Base-by-base conservation (phyloP, 2,797 vertebrate genomes). In the Tiaroga cobitis region DNA sequence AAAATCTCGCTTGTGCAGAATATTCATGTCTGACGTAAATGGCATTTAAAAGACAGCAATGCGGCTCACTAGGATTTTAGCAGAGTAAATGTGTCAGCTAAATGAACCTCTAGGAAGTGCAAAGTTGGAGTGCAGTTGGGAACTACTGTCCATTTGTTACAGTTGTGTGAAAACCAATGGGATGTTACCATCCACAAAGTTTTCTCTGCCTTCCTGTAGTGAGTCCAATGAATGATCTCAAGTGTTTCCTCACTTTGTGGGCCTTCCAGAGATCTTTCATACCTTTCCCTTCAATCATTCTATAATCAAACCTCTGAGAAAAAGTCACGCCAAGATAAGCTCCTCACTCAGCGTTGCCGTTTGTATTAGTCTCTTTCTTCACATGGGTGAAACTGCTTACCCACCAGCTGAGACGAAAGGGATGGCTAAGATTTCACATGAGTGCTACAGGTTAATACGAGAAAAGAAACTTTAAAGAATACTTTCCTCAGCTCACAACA, bases 251-350 rank as follows among this genome's bases (percentile, higher is more conserved):
- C 68, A n/a, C 72, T 69, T 80, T 63, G 67, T 84, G 85, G 39
- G 29, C 80, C 76, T 67, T 82, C 87, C 78, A 85, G 69, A 77
- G 41, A 88, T 75, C 72, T 37, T 82, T 89, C 84, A 86, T 80
- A 81, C 80, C 78, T 76, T 84, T 76, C 43, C 56, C 54, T 69
- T 84, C 69, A 82, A 32, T 85, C 82, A 89, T 85, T 65, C 78
- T 81, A 80, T 75, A 83, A 87, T 85, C 84, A 83, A 89, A 86
- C 68, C 84, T 84, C 67, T n/a, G 75, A 87, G 87, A 80, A 73
- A 86, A 89, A 46, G 19, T 34, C 11, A 56, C 18, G 88, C 83
- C 86, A 88, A 89, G 78, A 89, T 83, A 78, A 87, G 83, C 87
- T 76, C 19, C 69, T 85, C 63, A 67, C 86, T 89, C 82, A 81